phyloP scores from a whole-genome alignment of 2,113 vertebrate genomes.

The Puntigrus tetrazona region DNA sequence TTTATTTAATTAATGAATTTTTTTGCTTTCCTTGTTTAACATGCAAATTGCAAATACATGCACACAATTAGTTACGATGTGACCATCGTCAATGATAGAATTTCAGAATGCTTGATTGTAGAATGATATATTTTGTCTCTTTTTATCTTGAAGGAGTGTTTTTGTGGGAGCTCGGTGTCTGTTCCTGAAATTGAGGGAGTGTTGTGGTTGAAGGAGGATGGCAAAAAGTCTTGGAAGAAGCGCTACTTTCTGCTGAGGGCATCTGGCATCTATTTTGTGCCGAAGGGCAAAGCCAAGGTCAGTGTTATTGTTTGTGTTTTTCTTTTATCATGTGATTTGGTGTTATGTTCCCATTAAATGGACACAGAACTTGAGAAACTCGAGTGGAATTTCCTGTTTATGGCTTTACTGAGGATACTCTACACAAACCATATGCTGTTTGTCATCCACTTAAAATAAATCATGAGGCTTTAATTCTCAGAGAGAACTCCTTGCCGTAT shows the following conservation, averaged over 20 bases:
- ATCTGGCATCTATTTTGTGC: conserved; percentile 97
- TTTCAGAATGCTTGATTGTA: neutral
- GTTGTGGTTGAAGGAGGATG: conserved; percentile 90
- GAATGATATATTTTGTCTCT: conserved; percentile 15
- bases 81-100: neutral
- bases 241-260: conserved; percentile 95
- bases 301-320: conserved; percentile 33
- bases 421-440: conserved; percentile 41
- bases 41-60: neutral
- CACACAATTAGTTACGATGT: neutral
- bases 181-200: conserved; percentile 98
- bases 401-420: conserved; percentile 37
- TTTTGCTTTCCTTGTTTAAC: neutral
- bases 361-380: conserved; percentile 38
- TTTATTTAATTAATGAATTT: too few species aligned
- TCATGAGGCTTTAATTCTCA: neutral
- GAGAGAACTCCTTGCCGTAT: neutral
- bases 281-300: conserved; percentile 98
- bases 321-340: conserved; percentile 12
- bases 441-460: conserved; percentile 36
- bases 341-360: conserved; percentile 11
- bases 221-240: conserved; percentile 81
- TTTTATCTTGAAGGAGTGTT: conserved; percentile 85
- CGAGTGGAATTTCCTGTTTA: conserved; percentile 71
- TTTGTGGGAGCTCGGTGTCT: conserved; percentile 93